Evolutionary conservation across 1,140 invertebrate species (phyloP).

Genomic region (Galleria mellonella): DNA sequence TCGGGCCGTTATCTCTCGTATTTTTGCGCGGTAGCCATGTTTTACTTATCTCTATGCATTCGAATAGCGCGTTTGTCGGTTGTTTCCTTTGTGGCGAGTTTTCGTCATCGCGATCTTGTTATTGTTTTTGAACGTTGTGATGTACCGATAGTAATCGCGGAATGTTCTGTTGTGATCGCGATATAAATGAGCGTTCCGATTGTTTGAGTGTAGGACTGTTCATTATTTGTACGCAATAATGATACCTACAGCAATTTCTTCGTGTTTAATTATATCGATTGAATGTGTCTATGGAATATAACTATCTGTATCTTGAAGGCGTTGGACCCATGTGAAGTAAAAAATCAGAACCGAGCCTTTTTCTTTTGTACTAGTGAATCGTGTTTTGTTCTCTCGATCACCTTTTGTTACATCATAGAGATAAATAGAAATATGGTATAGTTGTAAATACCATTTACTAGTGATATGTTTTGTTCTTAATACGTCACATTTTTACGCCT

Average conservation of each 20-base stretch:
- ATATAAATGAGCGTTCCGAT: constrained; percentile 12
- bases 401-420: too few relatives aligned
- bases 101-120: constrained; percentile 63
- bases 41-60: constrained; percentile 52
- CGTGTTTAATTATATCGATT: too few relatives aligned
- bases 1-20: constrained; percentile 48
- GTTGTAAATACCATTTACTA: too few relatives aligned
- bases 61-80: constrained; percentile 39
- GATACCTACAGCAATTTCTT: neutral
- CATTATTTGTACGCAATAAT: constrained; percentile 2
- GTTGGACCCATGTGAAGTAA: too few relatives aligned
- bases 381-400: too few relatives aligned
- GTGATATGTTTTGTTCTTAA: too few relatives aligned
- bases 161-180: constrained; percentile 24
- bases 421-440: too few relatives aligned
- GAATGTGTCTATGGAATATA: neutral
- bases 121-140: constrained; percentile 31
- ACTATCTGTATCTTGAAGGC: too few relatives aligned
- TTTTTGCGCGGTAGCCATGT: constrained; percentile 58
- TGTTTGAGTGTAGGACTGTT: constrained; percentile 12
- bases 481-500: too few relatives aligned
- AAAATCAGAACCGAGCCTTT: too few relatives aligned
- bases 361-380: too few relatives aligned
- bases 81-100: constrained; percentile 45
- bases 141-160: constrained; percentile 25